Base-by-base conservation (phyloP, 2,888 invertebrate species). In the Spisula solida region DNA sequence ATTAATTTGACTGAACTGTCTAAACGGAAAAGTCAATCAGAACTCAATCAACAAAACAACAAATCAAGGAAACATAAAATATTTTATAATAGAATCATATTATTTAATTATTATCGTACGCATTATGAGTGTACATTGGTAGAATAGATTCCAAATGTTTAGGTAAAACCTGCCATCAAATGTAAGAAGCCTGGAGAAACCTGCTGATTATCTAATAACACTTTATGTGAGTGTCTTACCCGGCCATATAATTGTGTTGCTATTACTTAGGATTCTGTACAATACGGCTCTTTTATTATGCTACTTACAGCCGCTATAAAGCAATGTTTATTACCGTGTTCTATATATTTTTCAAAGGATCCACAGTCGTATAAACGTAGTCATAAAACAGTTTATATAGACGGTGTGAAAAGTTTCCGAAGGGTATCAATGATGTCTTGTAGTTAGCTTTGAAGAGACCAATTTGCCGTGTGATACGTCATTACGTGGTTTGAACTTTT, bases 211-310 rank as follows among this genome's bases (percentile, higher is more conserved):
- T 8, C 25, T 25, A 66, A 66, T 66, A 66, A 25, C 60, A 66
- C 25, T 66, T 66, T 66, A n/a, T 66, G 60, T 66, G 25, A 66
- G 60, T 66, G 60, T n/a, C 60, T 66, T 66, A 66, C 60, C 25
- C n/a, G 20, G 10, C 8, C 12, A n/a, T 25, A 25, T 25, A 66
- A 25, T n/a, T 66, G 25, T 25, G 25, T n/a, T 66, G 12, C 25
- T 66, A 25, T 66, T 25, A 25, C 60, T 6, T 25, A 25, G 25
- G 60, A 25, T 10, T 10, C 10, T 25, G 25, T 66, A 66, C 60
- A 66, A 66, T 25, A 25, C 25, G 0, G 25, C 60, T 66, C 25
- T 66, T 25, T 25, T 66, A n/a, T 66, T 5, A 25, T 66, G 6
- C 60, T 25, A 66, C 60, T 25, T 66, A 25, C 20, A 25, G n/a